Evolutionary conservation across 2,113 vertebrate species (phyloP), one percentile per base, ranked within the genome.

Genomic region (Chroicocephalus ridibundus): DNA sequence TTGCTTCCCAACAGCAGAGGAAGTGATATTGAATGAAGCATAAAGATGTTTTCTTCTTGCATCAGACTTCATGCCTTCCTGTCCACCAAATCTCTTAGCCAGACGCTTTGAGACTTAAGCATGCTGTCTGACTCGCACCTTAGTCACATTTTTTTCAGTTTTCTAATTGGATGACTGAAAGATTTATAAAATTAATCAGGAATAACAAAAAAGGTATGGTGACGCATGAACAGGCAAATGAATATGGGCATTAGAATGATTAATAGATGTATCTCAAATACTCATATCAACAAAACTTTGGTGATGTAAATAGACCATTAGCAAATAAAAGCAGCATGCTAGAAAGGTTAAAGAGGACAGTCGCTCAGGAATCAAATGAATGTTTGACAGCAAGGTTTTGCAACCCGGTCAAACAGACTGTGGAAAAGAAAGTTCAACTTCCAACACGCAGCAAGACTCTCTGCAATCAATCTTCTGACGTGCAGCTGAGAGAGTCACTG

Each of bases 311-410:
- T 27, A 94, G 70, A 80, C 27, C 32, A 82, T 79, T 76, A 93
- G 58, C 78, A 96, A 88, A 86, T 90, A 96, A 94, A 94, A 89
- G 57, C 78, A 58, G 44, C 70, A 52, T 91, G 44, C 40, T 82
- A 79, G 62, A 71, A 93, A 79, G 65, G 60, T 49, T 79, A 13
- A 95, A 66, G n/a, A 85, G 89, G 52, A 82, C 64, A 91, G 22
- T n/a, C 0, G 0, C 49, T 87, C 47, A 40, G 25, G 61, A 82
- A 46, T 61, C 58, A 42, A 61, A 55, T 25, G 21, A 31, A 42
- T 36, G 38, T 58, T n/a, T 58, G 55, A 71, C 88, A 83, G 14
- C 18, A 62, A 78, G 44, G 32, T 55, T 88, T 82, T 80, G 34
- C 42, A 83, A 46, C 55, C 60, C 58, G 42, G 6, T 18, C n/a